Evolutionary conservation across 2,888 invertebrate genomes (phyloP).

Genomic region (Cecidostiba fungosa): DNA sequence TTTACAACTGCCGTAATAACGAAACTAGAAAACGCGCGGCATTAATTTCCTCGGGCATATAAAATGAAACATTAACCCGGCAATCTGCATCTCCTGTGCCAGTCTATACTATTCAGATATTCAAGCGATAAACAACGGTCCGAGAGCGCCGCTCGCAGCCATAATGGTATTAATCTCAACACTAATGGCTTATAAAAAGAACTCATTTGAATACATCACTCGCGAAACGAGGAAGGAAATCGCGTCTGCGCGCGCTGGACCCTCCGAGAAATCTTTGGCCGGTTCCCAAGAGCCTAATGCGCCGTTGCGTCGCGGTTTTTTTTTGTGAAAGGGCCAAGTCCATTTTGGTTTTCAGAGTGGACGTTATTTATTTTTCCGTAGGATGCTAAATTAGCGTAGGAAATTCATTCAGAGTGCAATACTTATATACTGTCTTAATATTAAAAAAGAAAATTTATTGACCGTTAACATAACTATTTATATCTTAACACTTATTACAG

Average conservation of each 20-base stretch:
- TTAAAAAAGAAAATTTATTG: too few species aligned
- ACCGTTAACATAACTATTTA: too few species aligned
- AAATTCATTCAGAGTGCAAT: too few species aligned
- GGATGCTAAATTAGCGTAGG: too few species aligned
- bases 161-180: slow-evolving; percentile 38
- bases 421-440: too few species aligned
- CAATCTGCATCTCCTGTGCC: slow-evolving; percentile 47
- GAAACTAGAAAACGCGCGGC: slow-evolving; percentile 32
- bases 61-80: slow-evolving; percentile 54
- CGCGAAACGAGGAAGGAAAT: neutral
- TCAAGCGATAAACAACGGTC: slow-evolving; percentile 45
- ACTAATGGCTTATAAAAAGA: slow-evolving; percentile 52
- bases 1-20: neutral
- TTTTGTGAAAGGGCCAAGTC: neutral
- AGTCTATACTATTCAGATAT: slow-evolving; percentile 50
- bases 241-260: neutral
- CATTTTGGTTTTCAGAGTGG: neutral
- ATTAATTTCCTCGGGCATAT: slow-evolving; percentile 45
- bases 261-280: neutral
- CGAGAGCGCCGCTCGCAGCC: neutral
- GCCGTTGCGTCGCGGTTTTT: neutral
- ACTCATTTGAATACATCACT: slow-evolving; percentile 38
- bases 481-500: too few species aligned
- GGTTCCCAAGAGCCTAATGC: neutral
- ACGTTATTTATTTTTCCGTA: too few species aligned